phyloP scores from a whole-genome alignment of 2,888 invertebrate genomes.

The Dione vanillae region DNA sequence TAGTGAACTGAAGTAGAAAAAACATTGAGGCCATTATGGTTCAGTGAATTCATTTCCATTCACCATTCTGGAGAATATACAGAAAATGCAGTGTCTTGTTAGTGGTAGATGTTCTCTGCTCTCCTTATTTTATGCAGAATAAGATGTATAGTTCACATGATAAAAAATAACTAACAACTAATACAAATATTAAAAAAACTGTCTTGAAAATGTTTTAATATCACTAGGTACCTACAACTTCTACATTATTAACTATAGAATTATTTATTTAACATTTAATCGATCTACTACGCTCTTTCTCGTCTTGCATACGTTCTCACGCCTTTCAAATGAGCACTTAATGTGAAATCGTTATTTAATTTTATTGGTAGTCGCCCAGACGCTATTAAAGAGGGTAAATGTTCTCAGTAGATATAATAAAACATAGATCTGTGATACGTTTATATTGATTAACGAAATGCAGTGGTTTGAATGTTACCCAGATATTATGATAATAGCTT shows the following conservation, averaged over 20 bases:
- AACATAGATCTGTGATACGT: slow-evolving; percentile 1
- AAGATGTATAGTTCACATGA: too few species aligned
- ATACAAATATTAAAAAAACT: too few species aligned
- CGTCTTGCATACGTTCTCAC: slow-evolving; percentile 7
- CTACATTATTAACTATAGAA: neutral
- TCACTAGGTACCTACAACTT: neutral
- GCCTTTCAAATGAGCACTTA: slow-evolving; percentile 15
- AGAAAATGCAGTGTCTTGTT: too few species aligned
- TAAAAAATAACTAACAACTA: too few species aligned
- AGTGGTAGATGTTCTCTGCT: too few species aligned
- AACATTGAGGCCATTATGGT: too few species aligned
- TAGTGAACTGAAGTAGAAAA: too few species aligned
- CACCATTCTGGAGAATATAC: too few species aligned
- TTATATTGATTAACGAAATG: slow-evolving; percentile 5
- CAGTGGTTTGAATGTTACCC: neutral
- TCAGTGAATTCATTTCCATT: too few species aligned
- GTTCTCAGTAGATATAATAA: slow-evolving; percentile 13
- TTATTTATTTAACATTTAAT: slow-evolving; percentile 9
- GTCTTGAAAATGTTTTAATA: too few species aligned
- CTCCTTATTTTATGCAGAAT: too few species aligned
- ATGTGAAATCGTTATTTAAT: slow-evolving; percentile 22
- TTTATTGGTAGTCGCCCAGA: slow-evolving; percentile 25
- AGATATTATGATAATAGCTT: neutral
- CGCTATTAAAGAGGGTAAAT: slow-evolving; percentile 25
- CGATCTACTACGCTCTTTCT: neutral